A percentile compares a stretch with the other conserved stretches of the same genome.
These are phyloP conservation scores for Onchidella celtica DNA, from an alignment of 2,888 invertebrate species.

Conservation along the genomic window DNA sequence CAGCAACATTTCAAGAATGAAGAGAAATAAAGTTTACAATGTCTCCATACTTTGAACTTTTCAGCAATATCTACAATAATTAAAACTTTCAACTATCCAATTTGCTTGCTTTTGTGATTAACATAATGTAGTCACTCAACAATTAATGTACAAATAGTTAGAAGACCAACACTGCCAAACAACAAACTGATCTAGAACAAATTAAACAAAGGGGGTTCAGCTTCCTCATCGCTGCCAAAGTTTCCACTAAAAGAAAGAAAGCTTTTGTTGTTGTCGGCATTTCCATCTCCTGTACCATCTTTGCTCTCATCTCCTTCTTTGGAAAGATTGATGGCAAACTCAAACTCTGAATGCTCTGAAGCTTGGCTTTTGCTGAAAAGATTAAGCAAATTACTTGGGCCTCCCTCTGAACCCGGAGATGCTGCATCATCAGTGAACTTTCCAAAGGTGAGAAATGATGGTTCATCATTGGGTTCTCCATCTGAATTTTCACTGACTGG, in stretches of 20 bases:
- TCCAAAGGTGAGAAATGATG: constrained; percentile 10
- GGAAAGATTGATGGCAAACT: constrained; percentile 14
- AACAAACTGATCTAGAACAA: no score
- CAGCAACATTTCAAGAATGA: no score
- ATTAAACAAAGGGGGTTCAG: constrained; percentile 31
- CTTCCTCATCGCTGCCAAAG: constrained; percentile 7
- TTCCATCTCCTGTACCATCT: not conserved
- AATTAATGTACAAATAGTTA: no score
- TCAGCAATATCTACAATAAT: no score
- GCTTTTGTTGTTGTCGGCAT: not conserved
- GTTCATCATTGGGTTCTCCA: not conserved
- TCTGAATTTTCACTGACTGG: not conserved
- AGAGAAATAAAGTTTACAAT: no score
- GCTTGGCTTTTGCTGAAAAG: constrained; percentile 17
- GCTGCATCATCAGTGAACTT: constrained; percentile 4
- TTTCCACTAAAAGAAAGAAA: not conserved
- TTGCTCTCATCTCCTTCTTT: not conserved
- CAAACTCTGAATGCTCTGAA: not conserved
- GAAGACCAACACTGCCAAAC: no score
- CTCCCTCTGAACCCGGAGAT: constrained; percentile 7
- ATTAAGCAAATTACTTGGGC: constrained; percentile 14
- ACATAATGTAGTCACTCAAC: no score
- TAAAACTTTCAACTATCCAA: no score
- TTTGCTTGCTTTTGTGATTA: no score
- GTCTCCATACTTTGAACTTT: no score